Evolutionary conservation across 1,140 invertebrate genomes (phyloP), one percentile per base, ranked within the genome.

Genomic region (Rhyzopertha dominica): DNA sequence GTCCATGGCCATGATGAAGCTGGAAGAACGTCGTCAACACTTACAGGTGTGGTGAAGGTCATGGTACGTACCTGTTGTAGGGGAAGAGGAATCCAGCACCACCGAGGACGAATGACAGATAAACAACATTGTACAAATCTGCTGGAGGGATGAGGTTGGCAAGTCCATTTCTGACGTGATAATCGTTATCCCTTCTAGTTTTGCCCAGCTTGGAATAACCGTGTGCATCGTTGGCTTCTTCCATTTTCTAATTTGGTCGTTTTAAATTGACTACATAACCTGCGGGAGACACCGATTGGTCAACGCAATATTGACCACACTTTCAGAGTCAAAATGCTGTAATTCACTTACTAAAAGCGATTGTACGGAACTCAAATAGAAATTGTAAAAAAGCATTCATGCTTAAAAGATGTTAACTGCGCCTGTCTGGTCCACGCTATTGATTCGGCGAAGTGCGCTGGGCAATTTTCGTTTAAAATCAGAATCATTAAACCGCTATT

Each of bases 51-150:
- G 4, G 20, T 9, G 32, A 3, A n/a, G 8, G 1, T 28, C n/a
- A 13, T 28, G 4, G 24, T 25, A 43, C 43, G 19, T 61, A 88
- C 87, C 85, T 90, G 73, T 93, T 93, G 67, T 92, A 95, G 1
- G 90, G 90, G 19, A 95, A 70, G 8, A 95, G 75, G 61, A 94
- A 94, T 13, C 90, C 90, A 49, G 87, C 81, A n/a, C 90, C 90
- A 24, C 88, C 87, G 18, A 91, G 69, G 4, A 92, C 72, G 26
- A 95, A 74, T 0, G 87, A 80, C 35, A 89, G 62, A 61, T 90
- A 92, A 35, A 93, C 82, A 14, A 79, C 76, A 65, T 85, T 84
- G 64, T 79, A 84, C 54, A 78, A 76, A 68, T 90, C 85, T 42
- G 81, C 77, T 7, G 85, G 86, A 17, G 83, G 82, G 8, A 79